Evolutionary conservation across 2,797 vertebrate species (phyloP), one percentile per base, ranked within the genome.

Genomic region (Hirundo rustica): DNA sequence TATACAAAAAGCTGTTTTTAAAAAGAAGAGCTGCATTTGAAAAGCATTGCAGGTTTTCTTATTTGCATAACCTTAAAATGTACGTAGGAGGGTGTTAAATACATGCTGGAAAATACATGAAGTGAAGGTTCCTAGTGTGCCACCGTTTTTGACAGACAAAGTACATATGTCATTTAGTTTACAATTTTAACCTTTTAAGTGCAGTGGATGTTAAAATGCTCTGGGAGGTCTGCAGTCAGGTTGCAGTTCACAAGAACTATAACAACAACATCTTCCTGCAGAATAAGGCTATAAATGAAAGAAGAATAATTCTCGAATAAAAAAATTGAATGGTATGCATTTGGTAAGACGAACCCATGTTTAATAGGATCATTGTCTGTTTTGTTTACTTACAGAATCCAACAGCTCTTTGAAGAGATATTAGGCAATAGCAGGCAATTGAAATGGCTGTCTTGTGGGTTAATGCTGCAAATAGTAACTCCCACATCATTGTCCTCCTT

Each of bases 381-480:
- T 97, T 50, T 97, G 92, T 97, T 97, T 96, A 79, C 83, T 97
- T 97, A 72, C 97, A 99, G 99, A 97, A 99, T 99, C 96, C 99
- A 99, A 80, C 98, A 99, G 96, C 97, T 99, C 92, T 99, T 99
- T 97, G 99, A 99, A 98, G 99, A 99, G 98, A 96, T 99, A 96
- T 81, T 99, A 97, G 98, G 99, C 76, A 99, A 99, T 97, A 99
- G 99, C 98, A 98, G 99, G 94, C 99, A 99, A 97, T 97, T 99
- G 89, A 98, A 98, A 96, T 99, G 99, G 99, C 97, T 99, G 93
- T 99, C 99, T 79, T 99, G 98, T 85, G 98, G 99, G 79, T 99
- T 99, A 97, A 99, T 99, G 99, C 98, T 99, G 86, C 98, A 99
- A 79, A 98, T 99, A 96, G 98, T 99, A 96, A 99, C 99, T 84